Base-by-base conservation (phyloP, 2,888 invertebrate species). In the Idaea straminata region DNA sequence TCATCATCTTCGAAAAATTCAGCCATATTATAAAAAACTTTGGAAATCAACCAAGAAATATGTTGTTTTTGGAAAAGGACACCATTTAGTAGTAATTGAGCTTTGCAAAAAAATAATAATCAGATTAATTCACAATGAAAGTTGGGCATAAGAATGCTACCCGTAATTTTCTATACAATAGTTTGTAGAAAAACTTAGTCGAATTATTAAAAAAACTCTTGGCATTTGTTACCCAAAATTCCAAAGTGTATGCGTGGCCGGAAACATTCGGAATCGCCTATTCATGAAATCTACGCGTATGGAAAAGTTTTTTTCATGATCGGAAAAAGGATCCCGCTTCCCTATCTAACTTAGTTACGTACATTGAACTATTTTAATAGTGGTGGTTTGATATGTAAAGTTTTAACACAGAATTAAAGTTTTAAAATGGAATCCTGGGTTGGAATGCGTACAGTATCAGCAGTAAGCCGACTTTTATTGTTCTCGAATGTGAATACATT, bases 231-330 rank as follows among this genome's bases (percentile, higher is more conserved):
- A 88, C 87, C 86, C 84, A 77, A 76, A 75, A 75, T 73, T 85
- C 88, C 88, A 86, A 84, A 78, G 63, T 70, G 68, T 59, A 72
- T 72, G 87, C 88, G 89, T 90, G 89, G 86, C 84, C 84, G 81
- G 85, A 86, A 87, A 87, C 84, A 81, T 80, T 83, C 72, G 72
- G 77, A 83, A 88, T 87, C 87, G 88, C 86, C 88, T 88, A 86
- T 89, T 88, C 90, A 87, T 85, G 83, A 78, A 77, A 79, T 81
- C 72, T 77, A 70, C 76, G 70, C 80, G 80, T 81, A 84, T 79
- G 77, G 72, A 75, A 77, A 85, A 85, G 75, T 86, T 87, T 83
- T 80, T 65, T 75, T 72, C 72, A 75, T 74, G 72, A 73, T 77
- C 16, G 69, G 72, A 66, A 69, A 69, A 76, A 76, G 73, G 80